Percentiles rank a stretch among this genome's conserved stretches.
These are phyloP conservation scores for Saccopteryx bilineata DNA, from an alignment of 2,113 vertebrate species.

Conservation along the genomic window DNA sequence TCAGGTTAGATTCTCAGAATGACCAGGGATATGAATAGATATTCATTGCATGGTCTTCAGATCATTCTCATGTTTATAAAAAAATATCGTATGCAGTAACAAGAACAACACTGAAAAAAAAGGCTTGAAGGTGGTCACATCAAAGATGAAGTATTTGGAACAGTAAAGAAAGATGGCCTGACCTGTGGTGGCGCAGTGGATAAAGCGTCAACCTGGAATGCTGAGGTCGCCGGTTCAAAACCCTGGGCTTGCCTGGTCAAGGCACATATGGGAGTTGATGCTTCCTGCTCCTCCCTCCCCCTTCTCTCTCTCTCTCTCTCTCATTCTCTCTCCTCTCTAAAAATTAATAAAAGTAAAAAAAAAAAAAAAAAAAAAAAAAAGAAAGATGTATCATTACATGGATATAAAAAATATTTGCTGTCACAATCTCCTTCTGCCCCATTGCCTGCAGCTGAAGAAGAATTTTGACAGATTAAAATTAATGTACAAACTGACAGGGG, in stretches of 20 bases:
- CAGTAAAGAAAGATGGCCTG: slow-evolving; percentile 95
- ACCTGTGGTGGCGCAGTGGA: too few relatives aligned
- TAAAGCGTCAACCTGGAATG: too few relatives aligned
- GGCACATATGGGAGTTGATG: too few relatives aligned
- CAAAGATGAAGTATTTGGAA: slow-evolving; percentile 97
- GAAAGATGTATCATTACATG: slow-evolving; percentile 95
- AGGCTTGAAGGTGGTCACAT: slow-evolving; percentile 97
- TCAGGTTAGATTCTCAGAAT: slow-evolving; percentile 96
- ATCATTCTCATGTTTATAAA: slow-evolving; percentile 93
- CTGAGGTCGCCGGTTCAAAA: too few relatives aligned
- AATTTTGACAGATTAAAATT: slow-evolving; percentile 96
- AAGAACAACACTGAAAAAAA: slow-evolving; percentile 95
- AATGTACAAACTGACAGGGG: slow-evolving; percentile 93
- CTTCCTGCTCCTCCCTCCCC: too few relatives aligned
- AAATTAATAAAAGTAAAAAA: too few relatives aligned
- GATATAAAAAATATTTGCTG: slow-evolving; percentile 94
- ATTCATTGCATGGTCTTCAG: slow-evolving; percentile 97
- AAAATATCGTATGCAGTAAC: slow-evolving; percentile 99
- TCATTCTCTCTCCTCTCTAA: too few relatives aligned
- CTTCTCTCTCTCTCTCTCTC: too few relatives aligned
- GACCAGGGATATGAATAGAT: slow-evolving; percentile 97
- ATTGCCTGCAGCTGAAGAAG: slow-evolving; percentile 96
- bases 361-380: too few relatives aligned
- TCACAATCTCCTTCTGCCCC: slow-evolving; percentile 93
- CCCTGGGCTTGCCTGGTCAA: too few relatives aligned